Conservation (phyloP, 2,797 vertebrate genomes). For the Graptemys geographica region DNA sequence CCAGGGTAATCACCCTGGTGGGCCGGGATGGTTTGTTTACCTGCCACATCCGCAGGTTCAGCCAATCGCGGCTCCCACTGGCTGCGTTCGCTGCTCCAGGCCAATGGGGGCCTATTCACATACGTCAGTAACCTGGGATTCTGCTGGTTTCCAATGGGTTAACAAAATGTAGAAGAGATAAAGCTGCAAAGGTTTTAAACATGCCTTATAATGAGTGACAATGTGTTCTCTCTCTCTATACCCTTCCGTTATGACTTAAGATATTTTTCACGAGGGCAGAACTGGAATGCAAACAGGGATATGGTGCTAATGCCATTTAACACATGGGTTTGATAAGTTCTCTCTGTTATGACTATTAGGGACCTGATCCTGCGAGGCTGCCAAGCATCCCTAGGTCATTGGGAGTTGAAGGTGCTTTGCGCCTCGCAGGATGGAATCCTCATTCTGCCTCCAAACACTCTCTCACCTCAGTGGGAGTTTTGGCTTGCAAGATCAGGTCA, state of each 20-base stretch:
- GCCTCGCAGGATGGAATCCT: no score
- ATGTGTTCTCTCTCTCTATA: background rate
- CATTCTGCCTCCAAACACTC: background rate
- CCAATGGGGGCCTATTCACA: background rate
- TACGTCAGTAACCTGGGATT: background rate
- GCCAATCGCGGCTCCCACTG: no score
- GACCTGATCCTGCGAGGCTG: background rate
- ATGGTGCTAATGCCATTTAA: background rate
- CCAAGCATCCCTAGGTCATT: background rate
- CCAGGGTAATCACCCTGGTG: no score
- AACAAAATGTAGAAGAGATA: background rate
- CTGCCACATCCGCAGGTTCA: no score
- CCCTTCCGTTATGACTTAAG: background rate
- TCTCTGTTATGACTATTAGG: background rate
- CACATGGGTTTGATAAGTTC: background rate
- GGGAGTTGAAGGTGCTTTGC: background rate
- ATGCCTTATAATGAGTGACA: background rate
- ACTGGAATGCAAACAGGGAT: background rate
- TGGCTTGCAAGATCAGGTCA: background rate
- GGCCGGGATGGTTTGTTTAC: no score
- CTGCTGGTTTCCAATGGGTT: background rate
- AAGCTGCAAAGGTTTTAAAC: background rate
- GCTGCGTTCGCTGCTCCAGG: no score
- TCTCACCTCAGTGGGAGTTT: background rate
- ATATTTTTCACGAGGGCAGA: background rate